Evolutionary conservation across 2,888 invertebrate genomes (phyloP), one percentile per base, ranked within the genome.

Genomic region (Slavum lentiscoides): DNA sequence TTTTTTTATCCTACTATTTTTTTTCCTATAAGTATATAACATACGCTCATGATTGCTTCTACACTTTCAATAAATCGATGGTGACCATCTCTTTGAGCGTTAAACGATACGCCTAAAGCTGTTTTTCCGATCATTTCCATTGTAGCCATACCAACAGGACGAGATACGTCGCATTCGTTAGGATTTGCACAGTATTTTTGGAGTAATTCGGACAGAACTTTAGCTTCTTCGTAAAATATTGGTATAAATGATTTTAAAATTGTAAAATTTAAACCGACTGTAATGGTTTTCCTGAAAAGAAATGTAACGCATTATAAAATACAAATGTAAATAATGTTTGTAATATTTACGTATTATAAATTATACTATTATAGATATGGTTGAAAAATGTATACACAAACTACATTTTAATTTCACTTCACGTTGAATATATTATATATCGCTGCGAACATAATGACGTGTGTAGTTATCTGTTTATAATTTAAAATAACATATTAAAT

Each of bases 101-200:
- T 74, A n/a, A 83, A 81, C n/a, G 49, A 58, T 21, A 82, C 77
- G 23, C 82, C 83, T 55, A 83, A 68, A 30, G 83, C 82, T 13
- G 83, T 82, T 64, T 80, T 82, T 1, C 82, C 81, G 11, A 83
- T 83, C 19, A 83, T 82, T 59, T 83, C 83, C 74, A 83, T 55
- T 2, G 83, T 82, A 5, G 83, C 82, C 30, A 83, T 66, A 58
- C 77, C 70, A 9, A 82, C 13, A 9, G 61, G 74, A 11, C 17
- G n/a, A 55, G 43, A 67, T 21, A 82, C 68, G 23, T 77, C 55
- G 13, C 77, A 80, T 3, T 62, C 77, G 6, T 80, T 72, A 19
- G 77, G 37, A 37, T 49, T 39, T 17, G 19, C 30, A 17, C 77
- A 30, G 6, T 70, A 62, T 2, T 13, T 43, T 19, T 58, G 70